A percentile compares a stretch with the other conserved stretches of the same genome.
Evolutionary conservation across 1,140 invertebrate species (phyloP).

Genomic region (Tribolium castaneum): DNA sequence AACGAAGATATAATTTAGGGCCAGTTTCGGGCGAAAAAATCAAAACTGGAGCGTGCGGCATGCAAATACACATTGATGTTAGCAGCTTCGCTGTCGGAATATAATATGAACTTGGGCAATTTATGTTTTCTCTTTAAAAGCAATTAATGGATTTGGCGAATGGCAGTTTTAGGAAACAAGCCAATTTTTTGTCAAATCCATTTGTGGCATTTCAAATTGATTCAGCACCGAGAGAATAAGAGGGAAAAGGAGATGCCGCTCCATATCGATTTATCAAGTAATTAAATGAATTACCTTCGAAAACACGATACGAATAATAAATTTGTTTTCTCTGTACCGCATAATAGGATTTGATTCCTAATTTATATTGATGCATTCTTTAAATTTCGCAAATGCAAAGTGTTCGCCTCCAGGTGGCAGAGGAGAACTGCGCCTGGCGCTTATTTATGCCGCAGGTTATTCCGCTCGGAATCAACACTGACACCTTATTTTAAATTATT

Average conservation of each 20-base stretch:
- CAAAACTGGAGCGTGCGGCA: background rate
- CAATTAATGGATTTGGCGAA: conserved; percentile 32
- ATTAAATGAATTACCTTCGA: conserved; percentile 34
- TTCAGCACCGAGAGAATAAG: conserved; percentile 31
- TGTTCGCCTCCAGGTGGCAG: conserved; percentile 6
- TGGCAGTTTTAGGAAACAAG: conserved; percentile 30
- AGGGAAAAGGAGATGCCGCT: conserved; percentile 29
- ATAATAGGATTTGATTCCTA: conserved; percentile 34
- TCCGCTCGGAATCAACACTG: background rate
- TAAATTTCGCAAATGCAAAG: conserved; percentile 22
- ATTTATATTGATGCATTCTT: conserved; percentile 34
- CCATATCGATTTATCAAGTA: conserved; percentile 30
- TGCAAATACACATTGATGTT: conserved; percentile 14
- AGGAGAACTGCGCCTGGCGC: background rate
- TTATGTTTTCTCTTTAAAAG: conserved; percentile 29
- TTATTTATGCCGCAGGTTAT: conserved; percentile 6
- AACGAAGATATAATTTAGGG: conserved; percentile 13
- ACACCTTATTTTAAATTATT: conserved; percentile 28
- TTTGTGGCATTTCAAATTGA: conserved; percentile 34
- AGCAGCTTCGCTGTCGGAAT: conserved; percentile 7
- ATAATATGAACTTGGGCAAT: conserved; percentile 11
- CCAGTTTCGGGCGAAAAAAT: conserved; percentile 18
- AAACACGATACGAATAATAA: conserved; percentile 34
- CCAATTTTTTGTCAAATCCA: conserved; percentile 34
- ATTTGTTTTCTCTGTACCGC: conserved; percentile 32